Percentiles rank a stretch among this genome's conserved stretches.
phyloP scores from a whole-genome alignment of 2,888 invertebrate species.

The Eueremaeus valkanovi region DNA sequence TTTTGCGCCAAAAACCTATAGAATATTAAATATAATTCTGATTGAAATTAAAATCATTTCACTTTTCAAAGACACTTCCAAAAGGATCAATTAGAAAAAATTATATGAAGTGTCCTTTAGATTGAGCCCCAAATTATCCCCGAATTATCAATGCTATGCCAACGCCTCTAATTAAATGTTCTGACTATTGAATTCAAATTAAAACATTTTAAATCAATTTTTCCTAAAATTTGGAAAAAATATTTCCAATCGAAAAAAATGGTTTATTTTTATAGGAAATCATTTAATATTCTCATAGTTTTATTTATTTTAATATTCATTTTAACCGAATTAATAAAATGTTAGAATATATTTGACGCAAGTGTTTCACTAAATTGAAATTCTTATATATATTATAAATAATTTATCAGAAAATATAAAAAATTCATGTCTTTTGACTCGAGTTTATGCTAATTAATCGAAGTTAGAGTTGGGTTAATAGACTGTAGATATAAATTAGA shows the following conservation, averaged over 20 bases:
- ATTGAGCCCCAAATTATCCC: neutral
- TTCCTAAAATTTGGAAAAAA: no score
- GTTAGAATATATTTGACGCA: neutral
- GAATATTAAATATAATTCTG: no score
- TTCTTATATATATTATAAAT: neutral
- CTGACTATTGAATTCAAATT: no score
- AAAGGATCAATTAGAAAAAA: no score
- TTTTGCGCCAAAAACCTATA: no score
- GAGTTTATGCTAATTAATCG: neutral
- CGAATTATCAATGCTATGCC: neutral
- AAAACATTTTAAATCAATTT: no score
- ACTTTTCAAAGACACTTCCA: no score
- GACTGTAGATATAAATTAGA: neutral
- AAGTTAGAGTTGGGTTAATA: neutral
- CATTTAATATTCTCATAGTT: neutral
- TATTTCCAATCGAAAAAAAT: no score
- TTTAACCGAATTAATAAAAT: neutral
- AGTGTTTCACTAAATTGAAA: neutral
- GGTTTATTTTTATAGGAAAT: neutral
- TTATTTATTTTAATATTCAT: neutral
- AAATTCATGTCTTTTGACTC: neutral
- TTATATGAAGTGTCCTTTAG: neutral
- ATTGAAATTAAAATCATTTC: no score
- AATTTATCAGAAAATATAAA: neutral
- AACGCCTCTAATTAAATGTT: neutral